Evolutionary conservation across 2,888 invertebrate genomes (phyloP).

Genomic region (Drosophila rellima): DNA sequence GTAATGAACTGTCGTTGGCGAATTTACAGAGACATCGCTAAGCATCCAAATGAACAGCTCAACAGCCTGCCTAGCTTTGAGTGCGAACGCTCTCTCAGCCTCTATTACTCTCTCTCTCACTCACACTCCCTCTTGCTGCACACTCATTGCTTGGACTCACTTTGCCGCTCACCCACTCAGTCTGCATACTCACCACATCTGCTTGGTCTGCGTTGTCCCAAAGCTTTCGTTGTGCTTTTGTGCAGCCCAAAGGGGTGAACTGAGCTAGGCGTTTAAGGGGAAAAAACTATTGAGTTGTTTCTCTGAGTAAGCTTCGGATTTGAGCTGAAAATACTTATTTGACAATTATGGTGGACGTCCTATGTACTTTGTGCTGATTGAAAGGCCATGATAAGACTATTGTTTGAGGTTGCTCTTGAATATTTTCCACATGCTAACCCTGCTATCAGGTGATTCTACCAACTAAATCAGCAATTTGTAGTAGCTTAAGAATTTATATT

Average conservation of each 20-base stretch:
- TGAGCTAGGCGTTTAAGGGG: neutral
- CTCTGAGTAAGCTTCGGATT: neutral
- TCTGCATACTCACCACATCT: slow-evolving; percentile 20
- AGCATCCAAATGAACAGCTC: slow-evolving; percentile 68
- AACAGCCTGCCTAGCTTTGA: slow-evolving; percentile 43
- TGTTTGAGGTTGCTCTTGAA: neutral
- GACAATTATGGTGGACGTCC: neutral
- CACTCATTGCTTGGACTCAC: slow-evolving; percentile 8
- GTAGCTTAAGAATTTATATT: neutral
- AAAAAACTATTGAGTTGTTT: neutral
- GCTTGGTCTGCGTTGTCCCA: slow-evolving; percentile 10
- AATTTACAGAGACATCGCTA: slow-evolving; percentile 54
- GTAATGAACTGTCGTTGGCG: slow-evolving; percentile 74
- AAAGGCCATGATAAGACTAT: slow-evolving; percentile 9
- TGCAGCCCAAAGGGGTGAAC: slow-evolving; percentile 14
- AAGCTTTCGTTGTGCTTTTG: slow-evolving; percentile 6
- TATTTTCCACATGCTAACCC: no score
- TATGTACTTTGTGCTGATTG: neutral
- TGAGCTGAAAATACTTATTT: no score
- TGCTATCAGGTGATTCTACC: no score
- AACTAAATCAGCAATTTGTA: neutral
- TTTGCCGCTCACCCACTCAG: neutral
- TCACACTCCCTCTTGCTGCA: slow-evolving; percentile 10
- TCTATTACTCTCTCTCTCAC: slow-evolving; percentile 28
- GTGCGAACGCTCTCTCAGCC: slow-evolving; percentile 40